A percentile compares a stretch with the other conserved stretches of the same genome.
These are phyloP conservation scores for Drosophila mimica DNA, from an alignment of 2,888 invertebrate species.

Conservation along the genomic window DNA sequence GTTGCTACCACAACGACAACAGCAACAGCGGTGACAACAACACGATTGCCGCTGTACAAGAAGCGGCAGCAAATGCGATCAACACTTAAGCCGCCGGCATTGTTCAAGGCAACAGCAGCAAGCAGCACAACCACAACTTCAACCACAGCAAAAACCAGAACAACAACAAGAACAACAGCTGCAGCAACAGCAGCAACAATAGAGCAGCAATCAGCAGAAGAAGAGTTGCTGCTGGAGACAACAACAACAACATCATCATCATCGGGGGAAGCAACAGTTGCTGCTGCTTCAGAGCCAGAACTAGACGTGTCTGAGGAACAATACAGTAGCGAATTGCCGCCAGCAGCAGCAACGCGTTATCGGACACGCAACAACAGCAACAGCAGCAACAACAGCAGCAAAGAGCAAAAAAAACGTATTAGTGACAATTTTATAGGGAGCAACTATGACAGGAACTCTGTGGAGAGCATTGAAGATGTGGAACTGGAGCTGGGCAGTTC, in stretches of 20 bases:
- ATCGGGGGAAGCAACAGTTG: constrained; percentile 20
- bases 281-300: neutral
- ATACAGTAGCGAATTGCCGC: constrained; percentile 23
- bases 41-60: constrained; percentile 81
- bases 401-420: constrained; percentile 40
- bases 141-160: constrained; percentile 18
- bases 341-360: constrained; percentile 36
- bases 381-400: constrained; percentile 25
- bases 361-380: constrained; percentile 48
- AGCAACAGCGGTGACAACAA: constrained; percentile 69
- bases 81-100: constrained; percentile 71
- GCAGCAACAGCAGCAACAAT: constrained; percentile 9
- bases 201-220: constrained; percentile 3
- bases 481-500: constrained; percentile 48
- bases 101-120: constrained; percentile 57
- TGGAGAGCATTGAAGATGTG: constrained; percentile 59
- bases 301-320: constrained; percentile 16
- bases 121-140: constrained; percentile 21
- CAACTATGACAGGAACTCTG: constrained; percentile 55
- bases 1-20: constrained; percentile 48
- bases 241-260: constrained; percentile 13
- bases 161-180: constrained; percentile 18
- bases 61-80: constrained; percentile 79
- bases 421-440: constrained; percentile 56
- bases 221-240: constrained; percentile 26